Evolutionary conservation across 2,113 vertebrate species (phyloP).

Genomic region (Chrysemys picta): DNA sequence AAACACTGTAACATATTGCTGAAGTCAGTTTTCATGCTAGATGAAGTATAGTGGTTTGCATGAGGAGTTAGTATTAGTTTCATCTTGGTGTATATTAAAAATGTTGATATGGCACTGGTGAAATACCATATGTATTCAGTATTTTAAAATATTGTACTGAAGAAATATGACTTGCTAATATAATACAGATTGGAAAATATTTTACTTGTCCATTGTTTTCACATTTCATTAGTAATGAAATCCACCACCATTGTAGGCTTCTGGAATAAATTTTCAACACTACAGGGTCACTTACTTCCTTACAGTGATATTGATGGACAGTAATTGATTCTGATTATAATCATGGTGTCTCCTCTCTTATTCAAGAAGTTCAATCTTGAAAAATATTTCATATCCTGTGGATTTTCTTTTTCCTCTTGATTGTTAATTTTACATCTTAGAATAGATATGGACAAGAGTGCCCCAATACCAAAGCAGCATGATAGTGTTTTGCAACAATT

Average conservation of each 20-base stretch:
- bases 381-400: background rate
- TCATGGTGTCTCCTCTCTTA: background rate
- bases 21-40: background rate
- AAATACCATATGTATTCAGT: background rate
- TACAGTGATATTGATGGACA: background rate
- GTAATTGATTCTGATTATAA: background rate
- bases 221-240: background rate
- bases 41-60: background rate
- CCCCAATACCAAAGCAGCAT: background rate
- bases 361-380: background rate
- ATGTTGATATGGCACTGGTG: background rate
- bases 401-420: background rate
- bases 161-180: background rate
- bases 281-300: background rate
- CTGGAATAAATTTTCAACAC: background rate
- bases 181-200: background rate
- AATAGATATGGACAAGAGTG: background rate
- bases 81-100: background rate
- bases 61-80: background rate
- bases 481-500: background rate
- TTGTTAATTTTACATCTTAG: background rate
- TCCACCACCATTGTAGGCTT: background rate
- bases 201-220: background rate
- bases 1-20: background rate
- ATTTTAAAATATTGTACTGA: background rate